These are phyloP conservation scores for Fabriciana adippe DNA, from an alignment of 2,888 invertebrate genomes.

Conservation along the genomic window DNA sequence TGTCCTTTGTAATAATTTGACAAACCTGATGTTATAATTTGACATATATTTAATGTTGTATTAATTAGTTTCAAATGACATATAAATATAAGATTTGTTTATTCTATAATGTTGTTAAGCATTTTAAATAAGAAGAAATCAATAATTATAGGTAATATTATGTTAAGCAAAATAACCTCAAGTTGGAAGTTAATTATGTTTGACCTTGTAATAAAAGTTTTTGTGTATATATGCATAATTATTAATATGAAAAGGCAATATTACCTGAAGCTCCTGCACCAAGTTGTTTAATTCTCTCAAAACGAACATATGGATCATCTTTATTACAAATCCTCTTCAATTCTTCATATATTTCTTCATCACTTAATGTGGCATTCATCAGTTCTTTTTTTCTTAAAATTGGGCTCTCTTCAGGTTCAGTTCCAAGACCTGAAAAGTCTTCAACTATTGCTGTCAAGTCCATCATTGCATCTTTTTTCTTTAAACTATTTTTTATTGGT, in stretches of 20 bases:
- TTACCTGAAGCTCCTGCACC: slow-evolving; percentile 93
- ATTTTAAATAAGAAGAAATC: no score
- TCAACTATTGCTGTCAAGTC: slow-evolving; percentile 67
- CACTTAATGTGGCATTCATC: slow-evolving; percentile 81
- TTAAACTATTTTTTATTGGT: slow-evolving; percentile 69
- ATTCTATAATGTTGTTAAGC: no score
- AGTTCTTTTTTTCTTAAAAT: slow-evolving; percentile 84
- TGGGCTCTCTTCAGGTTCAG: slow-evolving; percentile 80
- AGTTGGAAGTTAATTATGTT: no score
- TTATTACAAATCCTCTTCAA: slow-evolving; percentile 90
- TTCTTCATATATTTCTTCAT: slow-evolving; percentile 89
- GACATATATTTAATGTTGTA: no score
- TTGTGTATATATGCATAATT: background rate
- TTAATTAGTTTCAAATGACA: no score
- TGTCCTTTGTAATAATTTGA: background rate
- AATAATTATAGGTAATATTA: no score
- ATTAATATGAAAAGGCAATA: background rate
- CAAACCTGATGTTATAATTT: background rate
- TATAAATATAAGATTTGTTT: no score
- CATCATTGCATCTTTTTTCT: slow-evolving; percentile 67
- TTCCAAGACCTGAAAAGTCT: slow-evolving; percentile 71
- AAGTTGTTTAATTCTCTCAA: slow-evolving; percentile 91
- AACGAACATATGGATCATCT: slow-evolving; percentile 91
- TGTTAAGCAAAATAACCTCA: no score
- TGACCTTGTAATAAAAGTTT: no score